These are phyloP conservation scores for Oenanthe melanoleuca DNA, from an alignment of 2,113 vertebrate genomes.

Conservation along the genomic window DNA sequence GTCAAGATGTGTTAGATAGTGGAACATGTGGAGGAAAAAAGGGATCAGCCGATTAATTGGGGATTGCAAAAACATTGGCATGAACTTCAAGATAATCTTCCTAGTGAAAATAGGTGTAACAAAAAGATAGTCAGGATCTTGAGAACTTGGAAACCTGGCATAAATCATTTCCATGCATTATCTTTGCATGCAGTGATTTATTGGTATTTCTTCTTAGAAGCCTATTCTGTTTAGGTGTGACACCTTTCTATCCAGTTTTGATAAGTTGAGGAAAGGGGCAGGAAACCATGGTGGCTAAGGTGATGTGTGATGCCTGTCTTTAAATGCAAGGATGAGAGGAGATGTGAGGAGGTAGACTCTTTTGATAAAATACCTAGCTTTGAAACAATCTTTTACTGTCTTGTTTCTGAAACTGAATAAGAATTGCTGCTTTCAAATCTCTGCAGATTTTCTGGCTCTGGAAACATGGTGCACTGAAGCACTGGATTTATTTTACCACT, in stretches of 20 bases:
- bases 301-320: background rate
- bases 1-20: background rate
- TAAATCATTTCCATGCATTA: background rate
- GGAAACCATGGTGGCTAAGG: background rate
- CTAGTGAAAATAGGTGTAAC: background rate
- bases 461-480: background rate
- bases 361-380: background rate
- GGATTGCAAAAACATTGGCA: background rate
- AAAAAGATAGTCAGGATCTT: background rate
- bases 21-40: background rate
- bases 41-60: background rate
- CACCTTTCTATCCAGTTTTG: background rate
- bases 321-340: background rate
- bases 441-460: background rate
- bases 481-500: background rate
- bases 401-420: background rate
- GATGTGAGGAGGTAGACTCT: background rate
- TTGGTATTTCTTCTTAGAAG: background rate
- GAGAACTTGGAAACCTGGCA: background rate
- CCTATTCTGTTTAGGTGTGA: background rate
- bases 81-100: background rate
- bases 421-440: background rate
- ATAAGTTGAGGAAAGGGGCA: background rate
- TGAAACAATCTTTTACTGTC: background rate
- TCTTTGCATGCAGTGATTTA: background rate